Evolutionary conservation across 2,797 vertebrate species (phyloP).

Genomic region (Diceros bicornis): DNA sequence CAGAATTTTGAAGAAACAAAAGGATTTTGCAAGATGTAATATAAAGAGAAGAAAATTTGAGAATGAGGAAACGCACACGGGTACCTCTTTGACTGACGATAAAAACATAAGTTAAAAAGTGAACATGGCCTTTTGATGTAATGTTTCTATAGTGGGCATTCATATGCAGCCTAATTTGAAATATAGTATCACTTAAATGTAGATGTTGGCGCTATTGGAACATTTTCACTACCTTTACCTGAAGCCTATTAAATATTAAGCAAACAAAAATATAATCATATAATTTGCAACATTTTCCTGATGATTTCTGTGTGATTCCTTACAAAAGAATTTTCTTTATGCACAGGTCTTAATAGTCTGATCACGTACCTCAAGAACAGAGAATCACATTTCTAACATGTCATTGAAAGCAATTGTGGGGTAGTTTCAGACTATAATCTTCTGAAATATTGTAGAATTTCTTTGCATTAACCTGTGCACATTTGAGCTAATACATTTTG

Average conservation of each 20-base stretch:
- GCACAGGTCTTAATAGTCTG: not conserved
- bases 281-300: not conserved
- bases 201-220: not conserved
- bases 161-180: not conserved
- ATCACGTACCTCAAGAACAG: constrained; percentile 42
- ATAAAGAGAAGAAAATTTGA: not conserved
- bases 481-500: constrained; percentile 70
- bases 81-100: not conserved
- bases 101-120: not conserved
- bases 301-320: not conserved
- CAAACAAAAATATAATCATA: not conserved
- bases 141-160: not conserved
- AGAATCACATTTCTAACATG: constrained; percentile 57
- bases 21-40: not conserved
- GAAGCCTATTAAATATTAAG: constrained; percentile 27
- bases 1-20: not conserved
- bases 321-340: constrained; percentile 26
- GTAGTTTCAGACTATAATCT: constrained; percentile 66
- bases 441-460: constrained; percentile 39
- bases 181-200: not conserved
- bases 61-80: not conserved
- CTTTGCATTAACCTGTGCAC: constrained; percentile 60
- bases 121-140: not conserved
- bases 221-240: not conserved
- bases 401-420: constrained; percentile 54